Conservation (phyloP, 2,797 vertebrate species). For the Aldrovandia affinis region DNA sequence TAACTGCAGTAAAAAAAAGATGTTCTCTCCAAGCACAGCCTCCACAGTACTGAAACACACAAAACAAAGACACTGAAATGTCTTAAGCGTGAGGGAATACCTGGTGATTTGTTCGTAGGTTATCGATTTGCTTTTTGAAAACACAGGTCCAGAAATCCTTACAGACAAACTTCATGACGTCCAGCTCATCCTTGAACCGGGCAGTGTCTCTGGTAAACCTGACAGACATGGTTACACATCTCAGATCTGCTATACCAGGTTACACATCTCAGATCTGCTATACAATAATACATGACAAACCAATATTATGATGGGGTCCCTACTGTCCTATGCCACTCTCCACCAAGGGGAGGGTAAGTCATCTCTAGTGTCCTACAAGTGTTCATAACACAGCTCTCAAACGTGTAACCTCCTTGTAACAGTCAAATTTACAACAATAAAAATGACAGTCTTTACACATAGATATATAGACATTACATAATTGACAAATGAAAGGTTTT, state of each 20-base stretch:
- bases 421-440: not conserved
- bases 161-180: slow-evolving; percentile 96
- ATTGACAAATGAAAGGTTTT: not conserved
- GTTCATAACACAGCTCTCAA: not conserved
- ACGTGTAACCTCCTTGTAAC: not conserved
- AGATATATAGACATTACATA: no score
- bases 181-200: slow-evolving; percentile 94
- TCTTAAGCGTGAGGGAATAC: slow-evolving; percentile 58
- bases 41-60: not conserved
- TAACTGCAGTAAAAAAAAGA: not conserved
- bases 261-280: not conserved
- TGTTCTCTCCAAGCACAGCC: not conserved
- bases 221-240: slow-evolving; percentile 45
- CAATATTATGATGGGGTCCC: not conserved
- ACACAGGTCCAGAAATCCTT: slow-evolving; percentile 97
- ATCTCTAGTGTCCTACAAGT: not conserved
- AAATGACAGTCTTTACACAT: no score
- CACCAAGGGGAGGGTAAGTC: not conserved
- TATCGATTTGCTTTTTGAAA: slow-evolving; percentile 96
- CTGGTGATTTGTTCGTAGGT: slow-evolving; percentile 94
- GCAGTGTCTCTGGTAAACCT: slow-evolving; percentile 95
- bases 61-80: not conserved
- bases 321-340: not conserved
- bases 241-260: not conserved
- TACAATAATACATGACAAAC: not conserved